These are phyloP conservation scores for Apamea epomidion DNA, from an alignment of 2,888 invertebrate species.

Conservation along the genomic window DNA sequence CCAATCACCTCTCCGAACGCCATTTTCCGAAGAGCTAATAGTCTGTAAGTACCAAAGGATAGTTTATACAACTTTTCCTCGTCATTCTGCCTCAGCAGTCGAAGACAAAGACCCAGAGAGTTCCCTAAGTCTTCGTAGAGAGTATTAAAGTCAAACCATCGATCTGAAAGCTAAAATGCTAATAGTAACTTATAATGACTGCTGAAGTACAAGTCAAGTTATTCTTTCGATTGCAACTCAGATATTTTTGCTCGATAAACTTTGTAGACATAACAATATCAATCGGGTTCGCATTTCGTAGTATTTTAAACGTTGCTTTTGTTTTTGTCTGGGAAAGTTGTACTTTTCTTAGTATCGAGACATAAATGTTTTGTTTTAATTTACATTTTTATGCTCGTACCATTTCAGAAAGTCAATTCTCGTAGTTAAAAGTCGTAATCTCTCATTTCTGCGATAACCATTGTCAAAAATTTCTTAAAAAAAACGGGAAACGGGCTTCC, in stretches of 20 bases:
- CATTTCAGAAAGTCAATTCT: not conserved
- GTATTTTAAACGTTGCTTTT: constrained; percentile 11
- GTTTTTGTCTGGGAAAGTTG: constrained; percentile 19
- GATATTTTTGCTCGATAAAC: constrained; percentile 48
- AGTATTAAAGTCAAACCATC: constrained; percentile 77
- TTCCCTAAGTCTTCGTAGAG: constrained; percentile 78
- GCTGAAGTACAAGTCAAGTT: constrained; percentile 50
- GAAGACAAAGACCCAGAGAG: constrained; percentile 75
- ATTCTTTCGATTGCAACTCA: constrained; percentile 51
- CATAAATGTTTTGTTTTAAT: not conserved
- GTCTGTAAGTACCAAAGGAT: constrained; percentile 47
- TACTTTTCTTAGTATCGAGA: not conserved
- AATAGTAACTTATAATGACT: constrained; percentile 75
- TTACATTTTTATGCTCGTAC: not conserved
- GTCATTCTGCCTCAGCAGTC: constrained; percentile 70
- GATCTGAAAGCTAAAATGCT: constrained; percentile 74
- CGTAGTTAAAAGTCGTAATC: not conserved
- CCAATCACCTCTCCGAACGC: not conserved
- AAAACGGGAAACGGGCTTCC: not conserved
- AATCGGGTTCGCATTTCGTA: constrained; percentile 34
- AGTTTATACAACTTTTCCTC: constrained; percentile 60
- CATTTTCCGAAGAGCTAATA: constrained; percentile 33
- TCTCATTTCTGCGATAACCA: not conserved
- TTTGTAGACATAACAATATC: constrained; percentile 53
- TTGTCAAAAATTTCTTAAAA: too few relatives aligned